Evolutionary conservation across 2,888 invertebrate species (phyloP), one percentile per base, ranked within the genome.

Genomic region (Ochropacha duplaris): DNA sequence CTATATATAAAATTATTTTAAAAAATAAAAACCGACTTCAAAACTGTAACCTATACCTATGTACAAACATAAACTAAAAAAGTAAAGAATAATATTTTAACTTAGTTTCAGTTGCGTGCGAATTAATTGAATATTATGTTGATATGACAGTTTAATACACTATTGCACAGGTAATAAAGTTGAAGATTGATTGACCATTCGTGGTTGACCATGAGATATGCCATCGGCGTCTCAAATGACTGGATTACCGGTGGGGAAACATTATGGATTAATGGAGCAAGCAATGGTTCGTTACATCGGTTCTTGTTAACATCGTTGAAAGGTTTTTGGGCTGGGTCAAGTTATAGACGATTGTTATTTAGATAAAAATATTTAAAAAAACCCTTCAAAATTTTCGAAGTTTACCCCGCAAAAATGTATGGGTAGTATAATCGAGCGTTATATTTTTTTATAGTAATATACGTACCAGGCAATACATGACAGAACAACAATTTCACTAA

Each of bases 221-320:
- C 60, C 65, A 74, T 69, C 64, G 62, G 74, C 71, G 72, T 74
- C 59, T 60, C 69, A 69, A 75, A 79, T 78, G 74, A 73, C 66
- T 55, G 74, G 76, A 74, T 76, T 74, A 76, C 71, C 75, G 72
- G 69, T 59, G 76, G 73, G 76, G 72, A 81, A 82, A 81, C 68
- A 61, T 68, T 60, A 58, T 56, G 64, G 75, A 75, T 74, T 74
- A 72, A 65, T 74, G 63, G 70, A 71, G 71, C 72, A 44, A 67
- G 57, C 62, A 34, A 52, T 52, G 52, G 52, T 52, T 52, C 52
- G 31, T 52, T 52, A 52, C 34, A 69, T 69, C 69, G 69, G 61
- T 69, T 72, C 68, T 65, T 60, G 66, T 68, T 64, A 62, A 56
- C 61, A 65, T 68, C 64, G 65, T 54, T 54, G 56, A 57, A 51